Conservation (phyloP, 1,140 invertebrate species). For the Habropoda laboriosa region DNA sequence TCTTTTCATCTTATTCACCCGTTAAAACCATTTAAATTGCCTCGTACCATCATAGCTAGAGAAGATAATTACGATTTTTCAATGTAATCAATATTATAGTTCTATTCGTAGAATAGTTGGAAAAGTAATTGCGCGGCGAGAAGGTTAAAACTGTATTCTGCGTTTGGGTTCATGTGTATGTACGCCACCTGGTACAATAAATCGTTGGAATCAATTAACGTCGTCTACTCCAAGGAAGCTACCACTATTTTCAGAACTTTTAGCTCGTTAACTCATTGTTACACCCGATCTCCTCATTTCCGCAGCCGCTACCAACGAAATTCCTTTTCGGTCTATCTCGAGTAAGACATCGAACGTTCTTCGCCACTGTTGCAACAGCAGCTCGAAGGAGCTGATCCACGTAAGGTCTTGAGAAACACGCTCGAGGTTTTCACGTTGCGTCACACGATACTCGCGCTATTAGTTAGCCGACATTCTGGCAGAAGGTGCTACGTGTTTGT, state of each 20-base stretch:
- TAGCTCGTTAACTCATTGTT: neutral
- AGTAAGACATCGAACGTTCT: neutral
- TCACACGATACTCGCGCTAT: neutral
- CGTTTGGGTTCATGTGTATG: too few relatives aligned
- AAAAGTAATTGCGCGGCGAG: too few relatives aligned
- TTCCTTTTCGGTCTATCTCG: neutral
- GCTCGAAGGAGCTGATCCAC: neutral
- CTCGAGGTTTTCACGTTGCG: constrained; percentile 34
- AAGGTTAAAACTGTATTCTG: too few relatives aligned
- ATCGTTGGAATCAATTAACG: neutral
- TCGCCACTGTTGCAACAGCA: neutral
- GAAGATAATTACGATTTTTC: too few relatives aligned
- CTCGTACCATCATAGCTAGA: too few relatives aligned
- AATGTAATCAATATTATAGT: too few relatives aligned
- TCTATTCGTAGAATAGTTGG: too few relatives aligned
- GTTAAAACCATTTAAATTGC: too few relatives aligned
- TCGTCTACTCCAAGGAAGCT: neutral
- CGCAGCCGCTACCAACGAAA: neutral
- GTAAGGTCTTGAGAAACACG: constrained; percentile 33
- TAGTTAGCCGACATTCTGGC: constrained; percentile 6
- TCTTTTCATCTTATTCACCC: too few relatives aligned
- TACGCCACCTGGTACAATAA: too few relatives aligned
- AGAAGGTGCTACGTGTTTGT: neutral
- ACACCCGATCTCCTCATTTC: neutral
- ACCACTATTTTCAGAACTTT: neutral